A percentile compares a stretch with the other conserved stretches of the same genome.
These are phyloP conservation scores for Stenodema calcarata DNA, from an alignment of 2,888 invertebrate species.

Conservation along the genomic window DNA sequence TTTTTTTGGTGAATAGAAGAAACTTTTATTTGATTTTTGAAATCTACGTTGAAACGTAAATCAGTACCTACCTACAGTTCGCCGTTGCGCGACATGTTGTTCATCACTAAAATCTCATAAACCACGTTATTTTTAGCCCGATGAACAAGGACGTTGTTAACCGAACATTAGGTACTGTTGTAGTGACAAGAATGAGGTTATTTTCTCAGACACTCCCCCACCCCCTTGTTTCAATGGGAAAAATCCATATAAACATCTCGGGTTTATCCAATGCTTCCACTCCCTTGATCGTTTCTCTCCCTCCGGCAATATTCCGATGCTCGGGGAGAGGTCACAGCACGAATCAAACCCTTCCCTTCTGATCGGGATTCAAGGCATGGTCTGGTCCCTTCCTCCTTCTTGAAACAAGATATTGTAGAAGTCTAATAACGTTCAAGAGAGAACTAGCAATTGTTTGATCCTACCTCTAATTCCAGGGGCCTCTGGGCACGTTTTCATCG, in stretches of 20 bases:
- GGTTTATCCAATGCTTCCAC: background rate
- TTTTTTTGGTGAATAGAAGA: too few species aligned
- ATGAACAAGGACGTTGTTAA: background rate
- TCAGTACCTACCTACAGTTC: too few species aligned
- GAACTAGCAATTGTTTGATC: background rate
- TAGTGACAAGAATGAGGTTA: background rate
- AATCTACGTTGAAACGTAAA: too few species aligned
- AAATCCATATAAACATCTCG: background rate
- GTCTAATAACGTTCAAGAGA: background rate
- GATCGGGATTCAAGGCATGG: background rate
- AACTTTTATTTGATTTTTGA: too few species aligned
- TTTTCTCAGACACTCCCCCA: background rate
- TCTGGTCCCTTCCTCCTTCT: background rate
- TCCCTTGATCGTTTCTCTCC: background rate
- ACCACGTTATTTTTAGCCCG: too few species aligned
- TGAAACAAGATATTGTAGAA: background rate
- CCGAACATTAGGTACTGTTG: background rate
- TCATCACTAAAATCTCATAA: too few species aligned
- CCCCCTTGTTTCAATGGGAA: background rate
- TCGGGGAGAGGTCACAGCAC: background rate
- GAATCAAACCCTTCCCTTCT: background rate
- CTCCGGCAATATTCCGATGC: background rate
- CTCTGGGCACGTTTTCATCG: background rate
- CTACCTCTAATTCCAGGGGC: background rate
- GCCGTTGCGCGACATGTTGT: too few species aligned